Conservation (phyloP, 1,140 invertebrate genomes). For the Formica selysi region DNA sequence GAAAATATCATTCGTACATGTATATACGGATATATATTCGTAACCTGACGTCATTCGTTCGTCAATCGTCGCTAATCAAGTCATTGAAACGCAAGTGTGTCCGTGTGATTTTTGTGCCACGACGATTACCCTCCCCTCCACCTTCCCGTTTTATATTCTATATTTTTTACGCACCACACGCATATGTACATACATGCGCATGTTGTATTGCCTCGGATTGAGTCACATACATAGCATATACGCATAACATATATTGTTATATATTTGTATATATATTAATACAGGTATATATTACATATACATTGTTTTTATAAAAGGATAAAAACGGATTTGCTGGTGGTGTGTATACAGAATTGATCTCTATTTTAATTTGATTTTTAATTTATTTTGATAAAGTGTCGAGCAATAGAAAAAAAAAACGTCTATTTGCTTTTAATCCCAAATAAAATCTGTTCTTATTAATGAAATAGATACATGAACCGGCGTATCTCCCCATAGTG, state of each 20-base stretch:
- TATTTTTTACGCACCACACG: conserved; percentile 4
- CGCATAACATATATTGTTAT: no score
- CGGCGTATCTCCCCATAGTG: not conserved
- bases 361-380: conserved; percentile 2
- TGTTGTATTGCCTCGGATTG: conserved; percentile 11
- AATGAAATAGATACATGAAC: no score
- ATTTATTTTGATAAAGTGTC: not conserved
- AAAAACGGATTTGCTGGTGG: not conserved
- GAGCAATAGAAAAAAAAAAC: not conserved
- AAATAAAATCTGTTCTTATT: no score
- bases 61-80: conserved; percentile 37
- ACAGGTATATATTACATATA: not conserved
- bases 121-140: not conserved
- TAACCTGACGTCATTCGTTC: conserved; percentile 59
- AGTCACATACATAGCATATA: not conserved
- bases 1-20: conserved; percentile 36
- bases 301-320: not conserved
- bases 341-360: not conserved
- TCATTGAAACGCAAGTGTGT: not conserved
- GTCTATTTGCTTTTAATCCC: not conserved
- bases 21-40: conserved; percentile 41
- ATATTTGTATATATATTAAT: no score
- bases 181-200: not conserved
- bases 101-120: not conserved
- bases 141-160: conserved; percentile 2